phyloP scores from a whole-genome alignment of 2,888 invertebrate genomes.

The Hypomecis punctinalis region DNA sequence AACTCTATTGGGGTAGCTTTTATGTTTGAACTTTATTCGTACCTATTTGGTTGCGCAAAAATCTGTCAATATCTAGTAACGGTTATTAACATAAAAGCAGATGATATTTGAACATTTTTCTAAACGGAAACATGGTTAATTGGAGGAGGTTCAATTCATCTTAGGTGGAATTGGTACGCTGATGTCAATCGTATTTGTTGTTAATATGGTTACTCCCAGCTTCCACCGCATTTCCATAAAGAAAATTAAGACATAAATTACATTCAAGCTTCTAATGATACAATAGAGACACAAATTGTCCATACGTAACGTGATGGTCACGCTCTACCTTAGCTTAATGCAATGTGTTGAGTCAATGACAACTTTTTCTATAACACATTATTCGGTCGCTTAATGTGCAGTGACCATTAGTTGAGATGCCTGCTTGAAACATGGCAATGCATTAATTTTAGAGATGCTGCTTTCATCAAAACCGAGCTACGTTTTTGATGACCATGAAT shows the following conservation, averaged over 20 bases:
- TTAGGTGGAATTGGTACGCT: too few species aligned
- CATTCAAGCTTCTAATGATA: constrained; percentile 62
- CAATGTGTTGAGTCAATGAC: constrained; percentile 62
- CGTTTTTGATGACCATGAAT: constrained; percentile 4
- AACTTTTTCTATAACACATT: constrained; percentile 54
- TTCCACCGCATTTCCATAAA: constrained; percentile 70
- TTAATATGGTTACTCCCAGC: constrained; percentile 51
- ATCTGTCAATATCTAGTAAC: too few species aligned
- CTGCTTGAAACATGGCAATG: constrained; percentile 61
- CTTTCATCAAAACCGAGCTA: constrained; percentile 6
- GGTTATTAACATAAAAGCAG: too few species aligned
- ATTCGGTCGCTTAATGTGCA: constrained; percentile 55
- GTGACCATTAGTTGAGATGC: constrained; percentile 40
- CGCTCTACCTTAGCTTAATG: constrained; percentile 63
- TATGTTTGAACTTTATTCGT: too few species aligned
- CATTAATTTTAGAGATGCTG: constrained; percentile 59
- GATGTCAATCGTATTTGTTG: constrained; percentile 45
- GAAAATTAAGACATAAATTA: constrained; percentile 82
- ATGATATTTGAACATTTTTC: too few species aligned
- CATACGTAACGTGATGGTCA: constrained; percentile 72
- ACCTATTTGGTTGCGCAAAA: too few species aligned
- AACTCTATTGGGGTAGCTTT: too few species aligned
- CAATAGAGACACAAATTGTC: constrained; percentile 69
- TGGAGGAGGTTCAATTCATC: too few species aligned
- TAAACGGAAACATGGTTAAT: too few species aligned